Evolutionary conservation across 2,113 vertebrate species (phyloP).

Genomic region (Bos taurus): ARS-UCD2.0 NC_037328.1:4714001-4714500

Average conservation of each 20-base stretch:
- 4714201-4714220: background rate
- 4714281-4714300: background rate
- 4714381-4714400: background rate
- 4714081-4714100: background rate
- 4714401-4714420: background rate
- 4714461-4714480: background rate
- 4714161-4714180: background rate
- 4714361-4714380: background rate
- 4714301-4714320: background rate
- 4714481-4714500: background rate
- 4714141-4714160: background rate
- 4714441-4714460: background rate
- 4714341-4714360: background rate
- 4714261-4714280: accelerated
- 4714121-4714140: background rate
- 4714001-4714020: background rate
- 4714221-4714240: background rate
- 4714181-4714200: background rate
- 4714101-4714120: background rate
- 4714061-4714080: background rate
- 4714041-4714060: background rate
- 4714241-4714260: background rate
- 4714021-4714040: background rate
- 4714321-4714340: background rate
- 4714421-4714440: background rate